A percentile compares a stretch with the other conserved stretches of the same genome.
These are phyloP conservation scores for Rhyacophila evoluta DNA, from an alignment of 2,888 invertebrate genomes.

Conservation along the genomic window DNA sequence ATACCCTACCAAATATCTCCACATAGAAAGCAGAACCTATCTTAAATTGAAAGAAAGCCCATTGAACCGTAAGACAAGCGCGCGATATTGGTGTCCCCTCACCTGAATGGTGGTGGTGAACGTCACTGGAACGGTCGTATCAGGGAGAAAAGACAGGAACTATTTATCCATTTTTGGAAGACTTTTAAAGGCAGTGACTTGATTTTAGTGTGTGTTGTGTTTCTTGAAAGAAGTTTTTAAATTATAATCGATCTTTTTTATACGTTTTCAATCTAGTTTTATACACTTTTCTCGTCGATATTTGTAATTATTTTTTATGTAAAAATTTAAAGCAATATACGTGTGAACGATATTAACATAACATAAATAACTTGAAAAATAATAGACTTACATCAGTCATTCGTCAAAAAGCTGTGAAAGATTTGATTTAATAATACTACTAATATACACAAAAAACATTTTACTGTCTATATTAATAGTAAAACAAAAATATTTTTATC, in stretches of 20 bases:
- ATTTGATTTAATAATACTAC: no score
- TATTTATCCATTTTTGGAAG: neutral
- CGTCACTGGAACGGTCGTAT: constrained; percentile 2
- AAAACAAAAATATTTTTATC: no score
- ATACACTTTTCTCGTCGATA: no score
- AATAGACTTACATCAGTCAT: no score
- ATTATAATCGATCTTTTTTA: neutral
- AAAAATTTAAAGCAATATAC: no score
- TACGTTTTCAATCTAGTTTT: no score
- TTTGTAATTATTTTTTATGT: no score
- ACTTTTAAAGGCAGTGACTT: neutral
- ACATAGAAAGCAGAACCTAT: constrained; percentile 58
- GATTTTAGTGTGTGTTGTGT: neutral
- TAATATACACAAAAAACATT: no score
- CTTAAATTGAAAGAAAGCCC: constrained; percentile 73
- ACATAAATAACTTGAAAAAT: no score
- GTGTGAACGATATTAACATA: no score
- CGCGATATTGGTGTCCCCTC: constrained; percentile 66
- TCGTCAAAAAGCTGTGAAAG: no score
- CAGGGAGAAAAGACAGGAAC: constrained; percentile 13
- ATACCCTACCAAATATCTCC: constrained; percentile 7
- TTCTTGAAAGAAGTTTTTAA: neutral
- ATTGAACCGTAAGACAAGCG: constrained; percentile 73
- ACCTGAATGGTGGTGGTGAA: constrained; percentile 57
- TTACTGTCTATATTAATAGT: no score